Percentiles rank a stretch among this genome's conserved stretches.
Conservation (phyloP, 2,888 invertebrate genomes). For the Ceratothoa steindachneri region DNA sequence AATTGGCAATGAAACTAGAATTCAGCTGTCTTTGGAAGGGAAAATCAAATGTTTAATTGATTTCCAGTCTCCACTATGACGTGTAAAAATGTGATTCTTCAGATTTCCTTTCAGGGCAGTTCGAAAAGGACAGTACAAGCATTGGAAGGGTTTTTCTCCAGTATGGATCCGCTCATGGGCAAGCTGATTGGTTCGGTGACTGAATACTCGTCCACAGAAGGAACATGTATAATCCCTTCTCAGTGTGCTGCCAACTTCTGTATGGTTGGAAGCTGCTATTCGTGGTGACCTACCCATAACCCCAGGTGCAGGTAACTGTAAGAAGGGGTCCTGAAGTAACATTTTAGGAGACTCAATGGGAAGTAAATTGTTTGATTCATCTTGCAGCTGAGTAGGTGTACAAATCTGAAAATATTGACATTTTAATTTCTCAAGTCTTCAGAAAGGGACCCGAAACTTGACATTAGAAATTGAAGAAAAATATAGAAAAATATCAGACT, state of each 20-base stretch:
- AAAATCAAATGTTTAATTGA: slow-evolving; percentile 26
- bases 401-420: too few species aligned
- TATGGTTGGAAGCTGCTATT: too few species aligned
- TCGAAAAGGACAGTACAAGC: slow-evolving; percentile 39
- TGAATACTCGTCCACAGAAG: slow-evolving; percentile 32
- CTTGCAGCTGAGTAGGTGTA: too few species aligned
- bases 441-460: too few species aligned
- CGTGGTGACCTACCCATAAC: background rate
- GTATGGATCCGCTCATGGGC: slow-evolving; percentile 37
- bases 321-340: background rate
- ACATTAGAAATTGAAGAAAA: too few species aligned
- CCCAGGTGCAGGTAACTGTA: background rate
- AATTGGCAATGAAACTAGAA: too few species aligned
- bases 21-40: background rate
- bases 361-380: background rate
- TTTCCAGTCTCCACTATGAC: slow-evolving; percentile 36
- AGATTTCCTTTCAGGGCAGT: slow-evolving; percentile 40
- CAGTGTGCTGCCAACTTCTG: background rate
- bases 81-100: slow-evolving; percentile 38
- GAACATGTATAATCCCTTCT: slow-evolving; percentile 27
- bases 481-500: too few species aligned
- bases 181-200: slow-evolving; percentile 36
- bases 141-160: slow-evolving; percentile 41
- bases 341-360: background rate
- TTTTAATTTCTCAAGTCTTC: too few species aligned